Evolutionary conservation across 2,113 vertebrate species (phyloP), one percentile per base, ranked within the genome.

Genomic region (Oostethus manadensis): DNA sequence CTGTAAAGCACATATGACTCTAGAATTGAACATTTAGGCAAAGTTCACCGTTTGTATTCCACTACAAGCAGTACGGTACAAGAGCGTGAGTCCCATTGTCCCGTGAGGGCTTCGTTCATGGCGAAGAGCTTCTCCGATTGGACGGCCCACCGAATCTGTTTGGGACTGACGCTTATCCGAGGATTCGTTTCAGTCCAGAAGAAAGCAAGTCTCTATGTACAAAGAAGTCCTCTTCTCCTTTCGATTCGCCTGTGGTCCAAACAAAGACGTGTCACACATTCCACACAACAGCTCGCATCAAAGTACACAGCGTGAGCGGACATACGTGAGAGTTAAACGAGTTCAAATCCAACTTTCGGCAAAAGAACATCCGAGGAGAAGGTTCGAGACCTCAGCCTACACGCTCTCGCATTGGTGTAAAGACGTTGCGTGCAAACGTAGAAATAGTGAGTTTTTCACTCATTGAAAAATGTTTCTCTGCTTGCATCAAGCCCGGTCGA

Each of bases 171-270:
- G 29, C 57, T 73, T 62, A 68, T 66, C 64, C 58, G 62, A 75
- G 68, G 62, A 73, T 68, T 58, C 60, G 62, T 33, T 63, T 56
- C 56, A 62, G 66, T 82, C 80, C 75, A 72, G 64, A 82, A 56
- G 62, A 72, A 72, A 73, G 35, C 62, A 58, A 67, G 76, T 82
- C 78, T 83, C 62, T 88, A 88, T 88, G 80, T 85, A 88, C 84
- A 88, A 67, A 44, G 78, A 73, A 69, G 65, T 76, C 44, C 35
- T 63, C 40, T 53, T 71, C 72, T 75, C 63, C 57, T 68, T 23
- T 51, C 75, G 82, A 55, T 88, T 92, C 82, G 89, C 90, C 94
- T 95, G 87, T 60, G 78, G 86, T 80, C 71, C 83, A 70, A 88
- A 54, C 51, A 50, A 49, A 17, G 21, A 18, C 4, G 3, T 23